Evolutionary conservation across 2,888 invertebrate genomes (phyloP), one percentile per base, ranked within the genome.

Genomic region (Zele albiditarsus): DNA sequence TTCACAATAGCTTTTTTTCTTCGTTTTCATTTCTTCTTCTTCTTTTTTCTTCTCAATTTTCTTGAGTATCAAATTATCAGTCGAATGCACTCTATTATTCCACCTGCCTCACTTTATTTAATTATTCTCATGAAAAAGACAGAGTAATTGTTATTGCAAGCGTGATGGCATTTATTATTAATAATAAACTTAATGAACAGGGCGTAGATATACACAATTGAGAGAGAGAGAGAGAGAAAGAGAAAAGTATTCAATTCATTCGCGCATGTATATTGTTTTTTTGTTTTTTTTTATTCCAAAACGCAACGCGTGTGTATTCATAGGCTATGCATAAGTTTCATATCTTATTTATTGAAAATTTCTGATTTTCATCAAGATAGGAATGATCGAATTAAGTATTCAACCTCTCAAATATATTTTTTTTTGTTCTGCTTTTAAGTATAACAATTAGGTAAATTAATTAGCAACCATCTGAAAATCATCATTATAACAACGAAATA

Each of bases 131-230:
- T 20, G 27, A 74, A 71, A 58, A 66, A 60, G 65, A 70, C 23
- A 49, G 12, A 53, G n/a, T 49, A 71, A 33, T 58, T 58, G 31
- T 75, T 83, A 83, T 84, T 86, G 87, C 88, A 89, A 89, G 89
- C 89, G 86, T 89, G 87, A 89, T 88, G 89, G 89, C 89, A 86
- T 89, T 89, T 89, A 89, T 89, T 89, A 88, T 88, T 83, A 85
- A 86, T 53, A 53, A 53, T 88, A 88, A 89, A 88, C 87, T 88
- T 88, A 89, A 88, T 89, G 87, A 88, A 89, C 88, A 89, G 87
- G 85, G 87, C 87, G 83, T 87, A 87, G 87, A 89, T 88, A 86
- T 89, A 89, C 88, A 89, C 85, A 86, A 87, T 86, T 87, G 57
- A 65, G 53, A 20, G 53, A n/a, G 6, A 53, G 10, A 46, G 46